Base-by-base conservation (phyloP, 2,113 vertebrate species). In the Danio rerio region DNA sequence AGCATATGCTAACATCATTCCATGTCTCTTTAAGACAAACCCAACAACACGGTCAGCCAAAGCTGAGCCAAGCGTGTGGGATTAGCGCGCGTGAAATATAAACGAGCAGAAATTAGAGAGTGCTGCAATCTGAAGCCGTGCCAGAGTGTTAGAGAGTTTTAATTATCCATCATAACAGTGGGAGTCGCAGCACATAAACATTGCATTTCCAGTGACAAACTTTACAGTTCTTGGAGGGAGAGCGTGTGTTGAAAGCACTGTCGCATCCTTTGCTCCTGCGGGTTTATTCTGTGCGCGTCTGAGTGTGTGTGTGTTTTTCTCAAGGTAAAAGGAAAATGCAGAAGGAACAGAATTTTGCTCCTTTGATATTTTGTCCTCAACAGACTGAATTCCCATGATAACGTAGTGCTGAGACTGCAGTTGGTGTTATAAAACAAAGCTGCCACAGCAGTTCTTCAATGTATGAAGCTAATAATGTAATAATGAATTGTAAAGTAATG, bases 1-100 rank as follows among this genome's bases (percentile, higher is more conserved):
- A 78, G 53, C 75, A 77, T 63, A 63, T 63, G 75, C 75, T 77
- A 52, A 77, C 75, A 63, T 62, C 13, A 40, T 50, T 47, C 9
- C 9, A 15, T 50, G 18, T 63, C 58, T 63, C 58, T 63, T 77
- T 50, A 76, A 31, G 59, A 49, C 11, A 21, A 52, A 52, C 45
- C 6, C 5, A 77, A 50, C 45, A 77, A 62, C 59, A 77, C 9
- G n/a, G 55, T 75, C 72, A 43, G 31, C 53, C 56, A 4, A 56
- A 74, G 1, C 6, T 47, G n/a, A 50, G 59, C 58, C 59, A 62
- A 62, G 47, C 20, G 9, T 77, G 45, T 77, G 74, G 58, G 58
- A 50, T 63, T 50, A 16, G 20, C 9, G 2, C 20, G 72, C 13
- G 7, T 16, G 15, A 16, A 77, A 77, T 62, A 49, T 62, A 18